Conservation (phyloP, 1,140 invertebrate species). For the Orius insidiosus region DNA sequence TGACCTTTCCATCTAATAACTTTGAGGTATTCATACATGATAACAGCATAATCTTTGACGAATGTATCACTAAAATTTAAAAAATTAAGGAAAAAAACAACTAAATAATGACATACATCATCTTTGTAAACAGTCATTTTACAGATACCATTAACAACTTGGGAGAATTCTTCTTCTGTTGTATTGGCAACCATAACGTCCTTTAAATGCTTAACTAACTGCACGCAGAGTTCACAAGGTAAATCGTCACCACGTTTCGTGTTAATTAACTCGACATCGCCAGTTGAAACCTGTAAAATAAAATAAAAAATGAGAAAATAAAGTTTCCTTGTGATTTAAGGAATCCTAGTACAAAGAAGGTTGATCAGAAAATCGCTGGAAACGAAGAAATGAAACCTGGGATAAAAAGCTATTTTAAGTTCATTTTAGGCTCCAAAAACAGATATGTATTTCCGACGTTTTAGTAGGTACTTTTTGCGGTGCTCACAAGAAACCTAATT, state of each 20-base stretch:
- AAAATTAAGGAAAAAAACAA: background rate
- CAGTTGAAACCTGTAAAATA: constrained; percentile 1
- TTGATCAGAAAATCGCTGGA: no score
- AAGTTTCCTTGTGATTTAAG: no score
- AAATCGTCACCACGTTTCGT: constrained; percentile 36
- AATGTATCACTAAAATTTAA: constrained; percentile 33
- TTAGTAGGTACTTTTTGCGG: no score
- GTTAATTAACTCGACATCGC: no score
- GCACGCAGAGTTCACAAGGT: constrained; percentile 71
- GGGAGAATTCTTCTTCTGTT: constrained; percentile 61
- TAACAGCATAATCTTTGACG: constrained; percentile 56
- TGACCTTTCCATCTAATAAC: constrained; percentile 43
- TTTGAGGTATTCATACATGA: constrained; percentile 54
- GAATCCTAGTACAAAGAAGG: no score
- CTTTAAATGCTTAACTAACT: constrained; percentile 56
- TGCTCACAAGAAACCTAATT: no score
- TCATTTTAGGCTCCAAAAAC: no score
- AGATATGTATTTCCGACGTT: no score
- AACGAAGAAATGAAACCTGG: no score
- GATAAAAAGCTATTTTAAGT: no score
- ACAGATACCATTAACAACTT: constrained; percentile 43
- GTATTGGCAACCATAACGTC: constrained; percentile 72
- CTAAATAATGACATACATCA: constrained; percentile 25
- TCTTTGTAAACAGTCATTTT: constrained; percentile 18
- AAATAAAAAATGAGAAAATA: background rate